These are phyloP conservation scores for Chironomus striatipennis DNA, from an alignment of 1,140 invertebrate genomes.

Conservation along the genomic window DNA sequence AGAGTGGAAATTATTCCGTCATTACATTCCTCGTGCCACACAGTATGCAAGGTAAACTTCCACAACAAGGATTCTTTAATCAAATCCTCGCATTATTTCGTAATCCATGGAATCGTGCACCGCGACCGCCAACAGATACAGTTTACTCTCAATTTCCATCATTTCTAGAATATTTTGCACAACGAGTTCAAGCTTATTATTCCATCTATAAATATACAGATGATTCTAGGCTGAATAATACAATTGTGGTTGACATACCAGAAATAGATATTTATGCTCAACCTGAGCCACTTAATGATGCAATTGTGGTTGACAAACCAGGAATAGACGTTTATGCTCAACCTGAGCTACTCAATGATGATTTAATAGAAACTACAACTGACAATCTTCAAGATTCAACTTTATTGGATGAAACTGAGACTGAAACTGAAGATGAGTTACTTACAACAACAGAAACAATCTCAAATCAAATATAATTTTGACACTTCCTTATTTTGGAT, in stretches of 20 bases:
- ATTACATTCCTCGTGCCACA: slow-evolving; percentile 11
- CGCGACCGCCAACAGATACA: not conserved
- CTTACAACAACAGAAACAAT: slow-evolving; percentile 4
- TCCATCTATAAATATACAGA: not conserved
- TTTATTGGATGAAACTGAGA: not conserved
- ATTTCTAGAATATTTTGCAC: not conserved
- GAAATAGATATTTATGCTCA: not conserved
- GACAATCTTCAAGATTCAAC: not conserved
- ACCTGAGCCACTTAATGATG: not conserved
- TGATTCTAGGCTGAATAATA: not conserved
- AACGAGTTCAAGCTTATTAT: not conserved
- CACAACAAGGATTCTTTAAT: not conserved
- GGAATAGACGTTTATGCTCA: not conserved
- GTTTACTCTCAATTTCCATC: not conserved
- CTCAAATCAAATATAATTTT: not conserved
- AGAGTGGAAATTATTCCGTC: not conserved
- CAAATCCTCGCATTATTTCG: not conserved
- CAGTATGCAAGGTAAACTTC: not conserved
- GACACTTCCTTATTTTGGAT: not conserved
- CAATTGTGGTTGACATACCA: not conserved
- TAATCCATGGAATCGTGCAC: not conserved
- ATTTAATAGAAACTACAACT: not conserved
- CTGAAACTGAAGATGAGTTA: not conserved
- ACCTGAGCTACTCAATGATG: not conserved
- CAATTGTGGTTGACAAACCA: not conserved